phyloP scores from a whole-genome alignment of 2,888 invertebrate genomes.

The Itoplectis maculator region DNA sequence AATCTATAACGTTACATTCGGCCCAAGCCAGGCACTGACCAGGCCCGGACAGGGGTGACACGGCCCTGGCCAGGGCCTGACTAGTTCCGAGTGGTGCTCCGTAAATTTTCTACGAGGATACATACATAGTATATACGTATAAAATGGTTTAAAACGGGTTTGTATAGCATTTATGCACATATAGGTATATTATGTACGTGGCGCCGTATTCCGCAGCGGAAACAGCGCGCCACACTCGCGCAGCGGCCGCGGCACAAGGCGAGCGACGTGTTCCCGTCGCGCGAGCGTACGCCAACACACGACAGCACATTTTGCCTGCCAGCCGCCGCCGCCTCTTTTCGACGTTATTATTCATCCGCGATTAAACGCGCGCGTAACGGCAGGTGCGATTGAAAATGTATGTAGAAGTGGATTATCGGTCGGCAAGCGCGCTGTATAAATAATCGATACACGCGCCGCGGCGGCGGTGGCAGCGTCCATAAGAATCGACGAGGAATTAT shows the following conservation, averaged over 20 bases:
- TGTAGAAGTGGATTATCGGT: constrained; percentile 58
- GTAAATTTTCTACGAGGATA: no score
- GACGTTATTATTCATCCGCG: constrained; percentile 63
- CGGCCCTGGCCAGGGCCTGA: no score
- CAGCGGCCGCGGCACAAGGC: background rate
- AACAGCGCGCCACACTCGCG: background rate
- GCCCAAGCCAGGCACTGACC: no score
- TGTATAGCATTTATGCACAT: no score
- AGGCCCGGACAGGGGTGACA: no score
- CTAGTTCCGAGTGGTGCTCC: no score
- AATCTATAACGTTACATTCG: no score
- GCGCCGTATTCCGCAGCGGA: background rate
- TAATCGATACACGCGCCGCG: background rate
- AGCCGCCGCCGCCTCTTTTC: constrained; percentile 39
- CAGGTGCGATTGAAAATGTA: constrained; percentile 65
- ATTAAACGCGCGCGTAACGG: constrained; percentile 59
- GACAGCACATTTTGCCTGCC: constrained; percentile 54
- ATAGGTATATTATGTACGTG: constrained; percentile 2
- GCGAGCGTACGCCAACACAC: constrained; percentile 36
- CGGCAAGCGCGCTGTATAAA: constrained; percentile 53
- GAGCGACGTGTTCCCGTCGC: constrained; percentile 19
- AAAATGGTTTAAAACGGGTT: no score
- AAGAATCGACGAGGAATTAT: constrained; percentile 47
- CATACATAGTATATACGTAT: no score
- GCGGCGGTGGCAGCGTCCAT: no score